Percentiles rank a stretch among this genome's conserved stretches.
Evolutionary conservation across 2,797 vertebrate species (phyloP).

Genomic region (Mastacembelus armatus): DNA sequence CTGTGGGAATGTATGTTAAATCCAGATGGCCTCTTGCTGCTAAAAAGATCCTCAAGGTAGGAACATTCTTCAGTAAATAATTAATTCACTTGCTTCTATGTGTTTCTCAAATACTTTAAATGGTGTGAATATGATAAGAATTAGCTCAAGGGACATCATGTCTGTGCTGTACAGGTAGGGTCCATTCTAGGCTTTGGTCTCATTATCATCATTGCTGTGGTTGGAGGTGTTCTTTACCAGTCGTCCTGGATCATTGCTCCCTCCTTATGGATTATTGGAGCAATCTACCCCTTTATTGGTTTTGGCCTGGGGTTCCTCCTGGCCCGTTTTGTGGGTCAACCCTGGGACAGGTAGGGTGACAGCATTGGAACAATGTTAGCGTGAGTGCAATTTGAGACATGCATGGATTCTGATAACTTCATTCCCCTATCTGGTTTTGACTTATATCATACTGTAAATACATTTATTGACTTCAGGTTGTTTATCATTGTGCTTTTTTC

Average conservation of each 20-base stretch:
- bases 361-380: not conserved
- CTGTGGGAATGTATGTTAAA: constrained; percentile 88
- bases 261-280: constrained; percentile 92
- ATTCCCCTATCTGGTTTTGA: not conserved
- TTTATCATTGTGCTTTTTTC: constrained; percentile 1
- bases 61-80: constrained; percentile 9
- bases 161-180: constrained; percentile 83
- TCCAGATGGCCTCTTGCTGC: constrained; percentile 87
- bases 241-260: constrained; percentile 92
- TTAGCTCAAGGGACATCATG: not conserved
- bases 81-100: too few species aligned
- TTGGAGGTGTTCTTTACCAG: constrained; percentile 92
- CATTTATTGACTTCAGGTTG: not conserved
- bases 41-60: constrained; percentile 92
- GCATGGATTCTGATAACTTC: not conserved
- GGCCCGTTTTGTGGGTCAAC: constrained; percentile 88
- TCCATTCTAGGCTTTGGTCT: constrained; percentile 87
- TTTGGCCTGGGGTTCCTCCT: constrained; percentile 89
- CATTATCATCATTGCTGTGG: constrained; percentile 89
- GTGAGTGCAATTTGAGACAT: not conserved
- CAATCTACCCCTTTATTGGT: constrained; percentile 91
- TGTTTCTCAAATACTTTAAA: not conserved
- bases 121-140: not conserved
- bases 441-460: not conserved
- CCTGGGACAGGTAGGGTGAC: constrained; percentile 89